These are phyloP conservation scores for Sturnira hondurensis DNA, from an alignment of 2,113 vertebrate genomes.

Conservation along the genomic window DNA sequence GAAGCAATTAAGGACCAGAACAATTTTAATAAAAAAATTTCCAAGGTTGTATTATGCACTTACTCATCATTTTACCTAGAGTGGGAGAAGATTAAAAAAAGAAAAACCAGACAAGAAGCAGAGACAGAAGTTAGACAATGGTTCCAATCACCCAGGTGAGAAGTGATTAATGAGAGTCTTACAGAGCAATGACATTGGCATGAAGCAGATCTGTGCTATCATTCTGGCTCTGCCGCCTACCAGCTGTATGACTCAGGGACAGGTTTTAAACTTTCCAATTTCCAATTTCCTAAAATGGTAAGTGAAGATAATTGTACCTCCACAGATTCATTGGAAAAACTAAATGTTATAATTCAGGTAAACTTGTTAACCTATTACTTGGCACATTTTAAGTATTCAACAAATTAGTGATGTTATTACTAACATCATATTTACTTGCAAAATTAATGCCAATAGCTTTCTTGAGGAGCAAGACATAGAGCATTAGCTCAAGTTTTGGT, in stretches of 20 bases:
- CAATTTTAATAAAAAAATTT: not conserved
- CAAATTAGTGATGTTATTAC: not conserved
- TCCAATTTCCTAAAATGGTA: not conserved
- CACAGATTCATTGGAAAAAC: not conserved
- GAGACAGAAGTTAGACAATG: constrained; percentile 38
- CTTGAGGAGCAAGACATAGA: not conserved
- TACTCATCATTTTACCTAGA: not conserved
- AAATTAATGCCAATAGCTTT: not conserved
- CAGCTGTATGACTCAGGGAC: constrained; percentile 4
- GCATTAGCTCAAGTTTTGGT: not conserved
- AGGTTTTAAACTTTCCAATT: not conserved
- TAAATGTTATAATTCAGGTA: not conserved
- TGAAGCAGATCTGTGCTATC: not conserved
- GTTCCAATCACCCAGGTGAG: constrained; percentile 50
- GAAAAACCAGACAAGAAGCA: not conserved
- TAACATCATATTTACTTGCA: not conserved
- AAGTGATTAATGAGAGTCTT: constrained; percentile 39
- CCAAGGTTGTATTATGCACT: not conserved
- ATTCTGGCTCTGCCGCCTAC: not conserved
- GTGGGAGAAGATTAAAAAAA: not conserved
- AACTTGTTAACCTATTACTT: not conserved
- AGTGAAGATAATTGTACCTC: not conserved
- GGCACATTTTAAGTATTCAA: not conserved
- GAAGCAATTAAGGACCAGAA: not conserved
- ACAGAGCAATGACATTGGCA: not conserved